phyloP scores from a whole-genome alignment of 2,888 invertebrate species.

The Cataglyphis albicans region DNA sequence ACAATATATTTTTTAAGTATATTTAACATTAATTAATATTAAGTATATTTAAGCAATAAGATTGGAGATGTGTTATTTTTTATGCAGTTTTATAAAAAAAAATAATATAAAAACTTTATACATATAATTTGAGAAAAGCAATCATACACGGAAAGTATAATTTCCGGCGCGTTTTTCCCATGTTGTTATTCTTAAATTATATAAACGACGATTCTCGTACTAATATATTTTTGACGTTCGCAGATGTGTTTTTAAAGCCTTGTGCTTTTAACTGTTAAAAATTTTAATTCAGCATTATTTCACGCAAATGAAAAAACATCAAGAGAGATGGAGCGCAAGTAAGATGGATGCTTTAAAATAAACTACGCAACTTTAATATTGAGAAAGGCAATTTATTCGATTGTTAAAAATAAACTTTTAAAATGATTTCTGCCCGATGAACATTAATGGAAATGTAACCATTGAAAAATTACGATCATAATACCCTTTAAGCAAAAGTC shows the following conservation, averaged over 20 bases:
- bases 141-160: neutral
- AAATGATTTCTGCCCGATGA: conserved; percentile 11
- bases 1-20: no score
- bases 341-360: neutral
- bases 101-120: neutral
- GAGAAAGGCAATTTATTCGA: conserved; percentile 16
- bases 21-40: no score
- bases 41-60: no score
- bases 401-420: conserved; percentile 23
- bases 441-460: conserved; percentile 29
- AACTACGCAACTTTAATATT: conserved; percentile 5
- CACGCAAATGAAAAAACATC: conserved; percentile 1
- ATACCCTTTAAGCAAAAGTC: conserved; percentile 31
- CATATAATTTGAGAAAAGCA: neutral
- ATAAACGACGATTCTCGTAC: neutral
- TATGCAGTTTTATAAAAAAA: neutral
- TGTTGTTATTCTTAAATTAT: neutral
- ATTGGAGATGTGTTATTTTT: no score
- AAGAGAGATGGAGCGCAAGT: neutral
- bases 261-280: neutral
- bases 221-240: neutral
- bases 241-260: neutral
- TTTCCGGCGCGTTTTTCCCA: neutral
- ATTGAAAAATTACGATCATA: conserved; percentile 17
- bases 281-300: neutral